Evolutionary conservation across 37 sponge, comb jelly and placozoan species (phyloP), one percentile per base, ranked within the genome.

Genomic region (Spongilla lacustris): DNA sequence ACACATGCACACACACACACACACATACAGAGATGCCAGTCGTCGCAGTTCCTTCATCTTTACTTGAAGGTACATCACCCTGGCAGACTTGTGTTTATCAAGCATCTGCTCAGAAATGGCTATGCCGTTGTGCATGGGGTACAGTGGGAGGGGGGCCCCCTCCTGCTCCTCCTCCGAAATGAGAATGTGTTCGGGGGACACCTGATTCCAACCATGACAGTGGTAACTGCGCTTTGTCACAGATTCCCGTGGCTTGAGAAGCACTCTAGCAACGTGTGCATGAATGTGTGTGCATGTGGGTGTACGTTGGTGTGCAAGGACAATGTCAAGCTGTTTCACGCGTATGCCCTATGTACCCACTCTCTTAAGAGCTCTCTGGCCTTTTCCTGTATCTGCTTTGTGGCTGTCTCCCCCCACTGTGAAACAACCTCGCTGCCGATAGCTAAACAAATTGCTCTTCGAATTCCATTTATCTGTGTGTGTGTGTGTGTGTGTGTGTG

Each of bases 111-210:
- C 90, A 28, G 72, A 50, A 69, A 96, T 88, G 29, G 38, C 76
- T 17, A 96, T 83, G 24, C 91, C 91, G 25, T 37, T 81, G 72
- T 86, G 96, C 4, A 91, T 81, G 38, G 89, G 83, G 81, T 80
- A 90, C 22, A 86, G 49, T 2, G 86, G 88, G 25, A 71, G 72
- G 24, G 67, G 48, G 37, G 23, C 46, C 2, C 37, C 84, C 0
- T 29, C 75, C 6, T 68, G 34, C 27, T 81, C 76, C 49, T 14
- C 37, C 33, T 76, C 78, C 29, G 87, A 83, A 14, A 71, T 36
- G n/a, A 91, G 17, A 41, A 96, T 28, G 33, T 85, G 80, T 25
- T 83, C 75, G 0, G 86, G 78, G 28, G 86, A 37, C 19, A 93
- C 80, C 69, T 88, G 89, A 74, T 93, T 91, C 90, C 94, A 93